A percentile compares a stretch with the other conserved stretches of the same genome.
Conservation (phyloP, 1,140 invertebrate genomes). For the Macrotrachela quadricornifera region DNA sequence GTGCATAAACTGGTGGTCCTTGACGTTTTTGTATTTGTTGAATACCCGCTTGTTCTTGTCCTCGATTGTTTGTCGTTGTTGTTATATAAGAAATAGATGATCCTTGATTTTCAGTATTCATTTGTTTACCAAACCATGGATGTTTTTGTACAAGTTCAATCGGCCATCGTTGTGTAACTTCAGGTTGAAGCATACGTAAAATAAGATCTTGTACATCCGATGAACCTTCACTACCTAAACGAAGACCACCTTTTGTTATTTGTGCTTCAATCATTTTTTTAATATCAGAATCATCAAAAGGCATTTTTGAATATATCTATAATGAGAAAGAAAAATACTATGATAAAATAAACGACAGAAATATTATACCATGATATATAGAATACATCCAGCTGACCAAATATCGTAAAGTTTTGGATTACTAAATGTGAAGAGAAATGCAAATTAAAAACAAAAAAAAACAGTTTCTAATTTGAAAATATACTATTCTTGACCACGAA, state of each 20-base stretch:
- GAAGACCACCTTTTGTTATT: constrained; percentile 37
- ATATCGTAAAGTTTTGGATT: constrained; percentile 41
- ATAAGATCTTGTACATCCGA: constrained; percentile 44
- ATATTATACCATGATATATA: constrained; percentile 37
- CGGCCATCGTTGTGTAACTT: constrained; percentile 39
- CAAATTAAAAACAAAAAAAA: no score
- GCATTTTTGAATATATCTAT: constrained; percentile 39
- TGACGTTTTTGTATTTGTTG: no score
- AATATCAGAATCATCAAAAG: constrained; percentile 63
- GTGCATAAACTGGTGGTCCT: no score
- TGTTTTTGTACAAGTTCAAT: constrained; percentile 34
- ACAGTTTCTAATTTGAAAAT: neutral
- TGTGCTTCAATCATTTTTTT: constrained; percentile 56
- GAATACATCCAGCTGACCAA: constrained; percentile 41
- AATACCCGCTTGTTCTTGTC: no score
- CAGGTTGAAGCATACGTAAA: constrained; percentile 42
- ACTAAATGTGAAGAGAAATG: no score
- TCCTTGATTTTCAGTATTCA: neutral
- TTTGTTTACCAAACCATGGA: constrained; percentile 13
- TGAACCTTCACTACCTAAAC: constrained; percentile 43
- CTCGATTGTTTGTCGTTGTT: no score
- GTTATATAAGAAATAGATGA: no score
- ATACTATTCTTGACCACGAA: constrained; percentile 26
- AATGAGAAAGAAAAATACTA: neutral
- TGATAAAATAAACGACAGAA: neutral